Evolutionary conservation across 2,888 invertebrate species (phyloP), one percentile per base, ranked within the genome.

Genomic region (Gordius sp.): DNA sequence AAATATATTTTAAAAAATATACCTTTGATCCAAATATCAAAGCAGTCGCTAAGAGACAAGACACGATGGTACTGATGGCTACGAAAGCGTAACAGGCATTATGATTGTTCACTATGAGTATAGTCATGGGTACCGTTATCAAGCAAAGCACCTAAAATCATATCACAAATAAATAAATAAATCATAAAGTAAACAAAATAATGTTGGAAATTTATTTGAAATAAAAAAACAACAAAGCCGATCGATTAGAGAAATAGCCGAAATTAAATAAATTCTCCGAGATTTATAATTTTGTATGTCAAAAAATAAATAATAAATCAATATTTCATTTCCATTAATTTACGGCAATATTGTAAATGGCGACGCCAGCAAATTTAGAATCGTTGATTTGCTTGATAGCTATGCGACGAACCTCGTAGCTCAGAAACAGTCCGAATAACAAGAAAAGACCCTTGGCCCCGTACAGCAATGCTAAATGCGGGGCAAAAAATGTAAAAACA

Each of bases 61-160:
- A 58, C 25, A 23, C 16, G 18, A 2, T 24, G 2, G 18, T 23
- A 13, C 91, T 86, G 58, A 89, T 75, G 2, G 91, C 81, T 58
- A 91, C 83, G 70, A 97, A 97, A 33, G 85, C 85, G 71, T 86
- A 97, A 64, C 85, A 83, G 54, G 93, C 91, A 69, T 93, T 87
- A 69, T 91, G 89, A 68, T 97, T 91, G 63, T 84, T 84, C 61
- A 84, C 82, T 64, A 97, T 91, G 56, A 97, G 87, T 73, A 93
- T 78, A 47, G 86, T 84, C 59, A 97, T 91, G 0, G 97, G 93
- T 23, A 86, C 91, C 4, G 93, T 93, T 69, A 99, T 91, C 64
- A 93, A 75, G 69, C 91, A 91, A 57, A 97, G 75, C 41, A 97
- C 61, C 64, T 64, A n/a, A n/a, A n/a, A n/a, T n/a, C n/a, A n/a